These are phyloP conservation scores for Eunapius fragilis DNA, from an alignment of 37 sponge, comb jelly and placozoan species.

Conservation along the genomic window DNA sequence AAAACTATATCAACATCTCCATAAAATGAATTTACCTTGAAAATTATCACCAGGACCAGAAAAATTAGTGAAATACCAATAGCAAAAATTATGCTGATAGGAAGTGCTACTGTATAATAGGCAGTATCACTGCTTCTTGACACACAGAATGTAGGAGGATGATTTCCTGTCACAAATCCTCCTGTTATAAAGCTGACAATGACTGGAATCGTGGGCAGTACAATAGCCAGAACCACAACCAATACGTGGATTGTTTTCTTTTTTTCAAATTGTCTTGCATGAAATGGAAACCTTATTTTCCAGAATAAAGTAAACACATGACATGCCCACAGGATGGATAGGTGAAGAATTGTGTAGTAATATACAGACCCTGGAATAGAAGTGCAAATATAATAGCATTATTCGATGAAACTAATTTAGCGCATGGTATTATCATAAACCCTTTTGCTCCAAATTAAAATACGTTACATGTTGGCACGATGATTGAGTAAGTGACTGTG, in stretches of 20 bases:
- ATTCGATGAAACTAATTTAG: too few relatives aligned
- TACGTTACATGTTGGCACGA: too few relatives aligned
- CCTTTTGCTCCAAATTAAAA: too few relatives aligned
- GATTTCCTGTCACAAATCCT: not conserved
- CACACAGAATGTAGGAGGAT: slow-evolving; percentile 3
- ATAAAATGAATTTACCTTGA: too few relatives aligned
- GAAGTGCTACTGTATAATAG: not conserved
- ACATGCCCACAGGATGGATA: slow-evolving; percentile 1
- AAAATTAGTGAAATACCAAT: not conserved
- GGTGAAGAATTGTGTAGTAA: not conserved
- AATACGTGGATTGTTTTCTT: not conserved
- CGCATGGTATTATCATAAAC: too few relatives aligned
- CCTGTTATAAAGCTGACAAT: not conserved
- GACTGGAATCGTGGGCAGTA: not conserved
- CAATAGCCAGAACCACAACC: not conserved
- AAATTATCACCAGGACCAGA: not conserved
- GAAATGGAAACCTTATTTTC: slow-evolving; percentile 22
- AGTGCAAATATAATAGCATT: not conserved
- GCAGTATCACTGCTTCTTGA: not conserved
- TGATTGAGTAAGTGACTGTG: too few relatives aligned
- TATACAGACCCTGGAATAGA: slow-evolving; percentile 10
- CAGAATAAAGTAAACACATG: slow-evolving; percentile 7
- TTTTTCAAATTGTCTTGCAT: slow-evolving; percentile 9
- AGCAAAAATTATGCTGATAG: not conserved
- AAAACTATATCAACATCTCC: not conserved